Base-by-base conservation (phyloP, 2,888 invertebrate genomes). In the Drosophila picticornis region DNA sequence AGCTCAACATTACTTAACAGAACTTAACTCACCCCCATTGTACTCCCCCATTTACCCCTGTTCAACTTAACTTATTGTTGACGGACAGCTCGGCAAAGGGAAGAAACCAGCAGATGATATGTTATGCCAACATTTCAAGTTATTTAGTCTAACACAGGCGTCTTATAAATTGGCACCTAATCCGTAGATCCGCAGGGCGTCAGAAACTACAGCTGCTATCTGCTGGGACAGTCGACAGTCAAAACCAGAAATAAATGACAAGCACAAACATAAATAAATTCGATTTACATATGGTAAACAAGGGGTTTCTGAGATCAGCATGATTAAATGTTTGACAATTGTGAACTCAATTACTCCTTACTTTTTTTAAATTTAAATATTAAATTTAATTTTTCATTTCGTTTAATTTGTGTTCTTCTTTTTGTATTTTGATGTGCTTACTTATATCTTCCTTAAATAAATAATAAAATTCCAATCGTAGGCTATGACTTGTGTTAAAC, bases 111-210 rank as follows among this genome's bases (percentile, higher is more conserved):
- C 27, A 40, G 22, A 34, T 25, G 19, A 34, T 25, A 25, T 16
- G 46, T 16, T 46, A 9, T 16, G 16, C 31, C 34, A 64, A 29
- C 65, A 61, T 51, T 32, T 46, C 31, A 52, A 80, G 70, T 80
- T 77, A 83, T 78, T 83, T 78, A 72, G 70, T 46, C 16, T 27
- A 38, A 61, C 77, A 67, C 67, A 67, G 55, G 48, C 43, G 32
- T 46, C 55, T 60, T 56, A 78, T 77, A 67, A 79, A 75, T 79
- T 75, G 67, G 67, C 75, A 72, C 72, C 67, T 61, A 57, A 62
- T 56, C 50, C 64, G 38, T 10, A 58, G 38, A 29, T 51, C 38
- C 5, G n/a, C 22, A 43, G 19, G 29, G 40, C 16, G 22, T 25
- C 46, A 46, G 13, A 22, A 46, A 22, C 22, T 46, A 22, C 46